phyloP scores from a whole-genome alignment of 2,888 invertebrate species.

The Julus scanicus region DNA sequence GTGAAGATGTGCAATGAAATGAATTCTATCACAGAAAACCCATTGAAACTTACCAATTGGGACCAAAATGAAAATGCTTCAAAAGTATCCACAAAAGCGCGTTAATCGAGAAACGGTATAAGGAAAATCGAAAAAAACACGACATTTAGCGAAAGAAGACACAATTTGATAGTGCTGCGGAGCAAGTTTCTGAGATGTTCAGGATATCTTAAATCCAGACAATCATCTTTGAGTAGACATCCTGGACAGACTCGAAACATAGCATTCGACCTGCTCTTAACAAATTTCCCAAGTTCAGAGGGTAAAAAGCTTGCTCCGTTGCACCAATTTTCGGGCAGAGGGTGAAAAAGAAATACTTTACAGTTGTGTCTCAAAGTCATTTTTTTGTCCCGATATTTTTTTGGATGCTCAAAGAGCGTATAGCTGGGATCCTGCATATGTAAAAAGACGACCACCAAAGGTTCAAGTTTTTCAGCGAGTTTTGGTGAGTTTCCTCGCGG shows the following conservation, averaged over 20 bases:
- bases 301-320: background rate
- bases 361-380: constrained; percentile 18
- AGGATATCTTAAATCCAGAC: background rate
- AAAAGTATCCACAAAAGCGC: background rate
- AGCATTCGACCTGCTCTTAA: background rate
- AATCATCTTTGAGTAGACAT: background rate
- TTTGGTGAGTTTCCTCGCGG: background rate
- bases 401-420: background rate
- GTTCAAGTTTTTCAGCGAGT: background rate
- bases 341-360: background rate
- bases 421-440: background rate
- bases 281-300: background rate
- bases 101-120: background rate
- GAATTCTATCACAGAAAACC: background rate
- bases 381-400: constrained; percentile 1
- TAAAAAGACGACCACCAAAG: background rate
- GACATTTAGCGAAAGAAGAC: background rate
- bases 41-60: constrained; percentile 45
- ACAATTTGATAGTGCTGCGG: background rate
- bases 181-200: background rate
- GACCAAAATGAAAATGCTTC: constrained; percentile 51
- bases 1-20: too few species aligned
- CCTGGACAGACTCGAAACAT: background rate
- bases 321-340: background rate
- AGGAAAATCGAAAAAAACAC: background rate